Percentiles rank a stretch among this genome's conserved stretches.
Evolutionary conservation across 2,113 vertebrate species (phyloP).

Genomic region (Orthonyx spaldingii): DNA sequence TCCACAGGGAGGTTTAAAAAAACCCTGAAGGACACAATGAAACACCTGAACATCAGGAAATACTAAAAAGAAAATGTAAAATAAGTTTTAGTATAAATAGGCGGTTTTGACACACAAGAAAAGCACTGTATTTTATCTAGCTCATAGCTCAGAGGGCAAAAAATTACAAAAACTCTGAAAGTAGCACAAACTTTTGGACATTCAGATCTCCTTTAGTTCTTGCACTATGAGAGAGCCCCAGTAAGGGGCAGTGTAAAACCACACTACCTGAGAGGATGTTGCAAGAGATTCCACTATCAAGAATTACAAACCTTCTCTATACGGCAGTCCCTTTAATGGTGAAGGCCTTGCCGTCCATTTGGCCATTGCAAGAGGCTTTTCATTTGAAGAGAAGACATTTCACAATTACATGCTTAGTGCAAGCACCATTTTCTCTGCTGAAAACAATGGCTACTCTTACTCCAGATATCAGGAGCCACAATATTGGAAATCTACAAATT

Average conservation of each 20-base stretch:
- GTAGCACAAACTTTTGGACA: not conserved
- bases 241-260: conserved; percentile 55
- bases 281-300: not conserved
- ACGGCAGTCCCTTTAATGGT: not conserved
- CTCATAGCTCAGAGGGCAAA: not conserved
- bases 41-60: not conserved
- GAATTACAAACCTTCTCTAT: not conserved
- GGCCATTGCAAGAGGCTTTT: not conserved
- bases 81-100: not conserved
- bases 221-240: not conserved
- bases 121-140: not conserved
- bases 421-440: not conserved
- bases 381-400: not conserved
- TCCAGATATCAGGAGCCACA: not conserved
- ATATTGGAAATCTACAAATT: not conserved
- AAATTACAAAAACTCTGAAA: not conserved
- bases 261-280: not conserved
- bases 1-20: not conserved
- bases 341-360: not conserved
- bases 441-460: not conserved
- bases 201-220: not conserved
- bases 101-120: not conserved
- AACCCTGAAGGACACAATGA: not conserved
- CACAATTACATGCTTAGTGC: not conserved
- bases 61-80: not conserved